Conservation (phyloP, 2,888 invertebrate genomes). For the Galerucella nymphaeae region DNA sequence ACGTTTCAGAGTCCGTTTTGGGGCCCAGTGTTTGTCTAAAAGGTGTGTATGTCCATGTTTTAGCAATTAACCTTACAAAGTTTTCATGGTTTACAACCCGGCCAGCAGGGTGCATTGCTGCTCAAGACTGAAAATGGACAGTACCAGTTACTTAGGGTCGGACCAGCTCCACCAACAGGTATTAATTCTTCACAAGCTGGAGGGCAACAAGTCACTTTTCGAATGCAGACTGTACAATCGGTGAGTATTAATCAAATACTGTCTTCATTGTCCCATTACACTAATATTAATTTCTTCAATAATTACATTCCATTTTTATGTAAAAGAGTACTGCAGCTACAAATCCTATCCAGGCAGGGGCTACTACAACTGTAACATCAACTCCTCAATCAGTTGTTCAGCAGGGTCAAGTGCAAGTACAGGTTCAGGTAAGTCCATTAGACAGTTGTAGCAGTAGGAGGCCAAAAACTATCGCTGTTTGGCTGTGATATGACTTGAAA, state of each 20-base stretch:
- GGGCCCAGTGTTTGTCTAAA: slow-evolving; percentile 45
- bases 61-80: slow-evolving; percentile 87
- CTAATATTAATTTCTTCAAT: not conserved
- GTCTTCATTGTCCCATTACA: too few species aligned
- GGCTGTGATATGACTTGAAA: too few species aligned
- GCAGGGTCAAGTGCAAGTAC: slow-evolving; percentile 49
- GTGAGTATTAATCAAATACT: slow-evolving; percentile 70
- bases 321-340: slow-evolving; percentile 50
- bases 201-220: slow-evolving; percentile 77
- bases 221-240: slow-evolving; percentile 88
- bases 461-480: too few species aligned
- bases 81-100: slow-evolving; percentile 86
- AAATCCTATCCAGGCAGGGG: slow-evolving; percentile 53
- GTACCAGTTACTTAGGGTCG: slow-evolving; percentile 91
- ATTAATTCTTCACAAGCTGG: slow-evolving; percentile 69
- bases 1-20: slow-evolving; percentile 38
- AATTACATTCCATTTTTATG: slow-evolving; percentile 20
- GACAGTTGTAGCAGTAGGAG: not conserved
- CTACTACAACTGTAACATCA: slow-evolving; percentile 54
- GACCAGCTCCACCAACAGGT: slow-evolving; percentile 76
- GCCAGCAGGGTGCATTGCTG: slow-evolving; percentile 89
- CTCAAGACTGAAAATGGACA: slow-evolving; percentile 98
- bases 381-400: slow-evolving; percentile 53
- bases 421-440: slow-evolving; percentile 33
- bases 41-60: slow-evolving; percentile 59